phyloP scores from a whole-genome alignment of 2,113 vertebrate genomes.

The Lepisosteus oculatus region DNA sequence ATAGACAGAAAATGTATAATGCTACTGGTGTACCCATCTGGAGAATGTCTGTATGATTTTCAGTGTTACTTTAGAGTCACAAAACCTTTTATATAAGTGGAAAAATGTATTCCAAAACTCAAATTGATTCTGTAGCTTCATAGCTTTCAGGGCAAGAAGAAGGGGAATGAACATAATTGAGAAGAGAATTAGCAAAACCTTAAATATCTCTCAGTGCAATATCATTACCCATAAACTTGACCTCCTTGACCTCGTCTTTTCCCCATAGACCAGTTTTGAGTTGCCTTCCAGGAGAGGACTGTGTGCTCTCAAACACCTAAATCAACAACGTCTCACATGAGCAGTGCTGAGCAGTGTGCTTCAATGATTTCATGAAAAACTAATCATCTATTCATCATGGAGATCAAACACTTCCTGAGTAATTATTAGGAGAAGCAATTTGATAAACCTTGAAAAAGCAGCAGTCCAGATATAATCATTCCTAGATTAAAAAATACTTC shows the following conservation, averaged over 20 bases:
- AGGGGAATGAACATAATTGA: conserved; percentile 73
- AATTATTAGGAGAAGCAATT: conserved; percentile 93
- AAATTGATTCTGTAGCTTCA: conserved; percentile 72
- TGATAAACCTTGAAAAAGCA: conserved; percentile 77
- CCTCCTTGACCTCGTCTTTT: conserved; percentile 77
- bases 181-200: conserved; percentile 87
- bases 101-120: conserved; percentile 58
- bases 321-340: conserved; percentile 92
- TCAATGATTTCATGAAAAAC: conserved; percentile 98
- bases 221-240: conserved; percentile 98
- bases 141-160: conserved; percentile 58
- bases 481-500: conserved; percentile 49
- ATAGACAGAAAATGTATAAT: not conserved
- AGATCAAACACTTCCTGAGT: conserved; percentile 94
- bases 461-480: conserved; percentile 82
- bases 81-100: conserved; percentile 57
- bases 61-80: conserved; percentile 69
- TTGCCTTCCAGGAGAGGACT: conserved; percentile 67
- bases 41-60: conserved; percentile 36
- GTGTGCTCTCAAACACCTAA: conserved; percentile 84
- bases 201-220: conserved; percentile 90
- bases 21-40: not conserved
- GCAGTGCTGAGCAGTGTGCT: conserved; percentile 78
- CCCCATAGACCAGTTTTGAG: conserved; percentile 78
- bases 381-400: conserved; percentile 98